Evolutionary conservation across 2,888 invertebrate genomes (phyloP).

Genomic region (Pasiphila rectangulata): DNA sequence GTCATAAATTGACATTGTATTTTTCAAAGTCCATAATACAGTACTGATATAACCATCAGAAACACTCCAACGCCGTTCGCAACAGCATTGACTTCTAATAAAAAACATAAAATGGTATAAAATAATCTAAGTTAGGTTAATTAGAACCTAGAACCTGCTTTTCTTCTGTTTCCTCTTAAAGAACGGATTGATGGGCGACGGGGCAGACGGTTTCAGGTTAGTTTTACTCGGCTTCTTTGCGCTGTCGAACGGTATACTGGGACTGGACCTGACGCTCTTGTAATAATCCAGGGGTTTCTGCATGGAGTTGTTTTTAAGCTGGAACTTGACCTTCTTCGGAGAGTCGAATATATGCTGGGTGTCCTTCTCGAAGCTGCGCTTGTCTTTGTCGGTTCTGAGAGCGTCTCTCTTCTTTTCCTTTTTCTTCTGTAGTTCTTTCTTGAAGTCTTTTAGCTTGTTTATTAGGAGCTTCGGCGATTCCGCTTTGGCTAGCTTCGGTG

Average conservation of each 20-base stretch:
- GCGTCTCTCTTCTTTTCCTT: conserved; percentile 17
- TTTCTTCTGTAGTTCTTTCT: conserved; percentile 41
- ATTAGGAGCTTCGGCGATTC: conserved; percentile 39
- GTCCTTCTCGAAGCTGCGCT: conserved; percentile 3
- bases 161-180: conserved; percentile 81
- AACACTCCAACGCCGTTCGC: too few species aligned
- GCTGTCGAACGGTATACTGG: conserved; percentile 88
- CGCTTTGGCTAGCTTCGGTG: conserved; percentile 6
- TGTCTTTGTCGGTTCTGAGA: conserved; percentile 21
- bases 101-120: not conserved
- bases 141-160: conserved; percentile 2
- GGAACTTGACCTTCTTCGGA: conserved; percentile 87
- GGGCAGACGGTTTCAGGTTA: conserved; percentile 85
- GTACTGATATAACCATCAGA: too few species aligned
- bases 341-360: conserved; percentile 36
- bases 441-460: conserved; percentile 56
- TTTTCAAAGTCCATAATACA: too few species aligned
- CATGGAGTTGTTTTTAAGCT: conserved; percentile 84
- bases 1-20: too few species aligned
- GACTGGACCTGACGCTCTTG: conserved; percentile 85
- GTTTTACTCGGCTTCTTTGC: conserved; percentile 85
- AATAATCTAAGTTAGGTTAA: conserved; percentile 4
- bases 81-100: not conserved
- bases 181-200: conserved; percentile 89
- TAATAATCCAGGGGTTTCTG: conserved; percentile 88